Evolutionary conservation across 2,797 vertebrate genomes (phyloP).

Genomic region (Rhinichthys osculus): DNA sequence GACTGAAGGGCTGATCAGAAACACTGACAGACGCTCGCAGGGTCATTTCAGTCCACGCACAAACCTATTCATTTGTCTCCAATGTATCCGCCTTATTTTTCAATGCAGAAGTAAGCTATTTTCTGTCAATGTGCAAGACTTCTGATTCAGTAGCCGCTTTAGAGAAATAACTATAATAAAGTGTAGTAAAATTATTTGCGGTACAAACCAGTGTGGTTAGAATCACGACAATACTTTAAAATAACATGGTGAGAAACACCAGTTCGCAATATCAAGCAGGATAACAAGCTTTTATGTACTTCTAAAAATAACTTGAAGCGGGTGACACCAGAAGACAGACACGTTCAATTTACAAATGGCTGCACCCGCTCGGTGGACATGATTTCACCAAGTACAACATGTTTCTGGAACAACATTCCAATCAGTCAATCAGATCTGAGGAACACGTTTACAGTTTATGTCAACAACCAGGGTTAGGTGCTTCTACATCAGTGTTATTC

Average conservation of each 20-base stretch:
- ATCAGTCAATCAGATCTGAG: not conserved
- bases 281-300: not conserved
- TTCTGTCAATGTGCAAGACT: not conserved
- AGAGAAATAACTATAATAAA: not conserved
- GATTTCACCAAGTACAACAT: not conserved
- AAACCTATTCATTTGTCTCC: slow-evolving; percentile 20
- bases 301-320: not conserved
- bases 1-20: slow-evolving; percentile 32
- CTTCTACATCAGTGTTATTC: not conserved
- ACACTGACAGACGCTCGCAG: not conserved
- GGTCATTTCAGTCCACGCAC: slow-evolving; percentile 26
- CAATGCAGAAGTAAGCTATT: not conserved
- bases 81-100: not conserved
- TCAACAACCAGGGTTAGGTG: not conserved
- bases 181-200: not conserved
- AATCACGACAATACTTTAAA: not conserved
- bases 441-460: not conserved
- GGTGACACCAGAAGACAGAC: not conserved
- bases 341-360: not conserved
- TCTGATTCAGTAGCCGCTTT: not conserved
- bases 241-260: not conserved
- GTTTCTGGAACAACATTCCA: not conserved
- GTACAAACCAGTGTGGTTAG: not conserved
- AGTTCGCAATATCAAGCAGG: not conserved
- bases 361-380: not conserved